Evolutionary conservation across 2,888 invertebrate species (phyloP).

Genomic region (Pachydiplax longipennis): DNA sequence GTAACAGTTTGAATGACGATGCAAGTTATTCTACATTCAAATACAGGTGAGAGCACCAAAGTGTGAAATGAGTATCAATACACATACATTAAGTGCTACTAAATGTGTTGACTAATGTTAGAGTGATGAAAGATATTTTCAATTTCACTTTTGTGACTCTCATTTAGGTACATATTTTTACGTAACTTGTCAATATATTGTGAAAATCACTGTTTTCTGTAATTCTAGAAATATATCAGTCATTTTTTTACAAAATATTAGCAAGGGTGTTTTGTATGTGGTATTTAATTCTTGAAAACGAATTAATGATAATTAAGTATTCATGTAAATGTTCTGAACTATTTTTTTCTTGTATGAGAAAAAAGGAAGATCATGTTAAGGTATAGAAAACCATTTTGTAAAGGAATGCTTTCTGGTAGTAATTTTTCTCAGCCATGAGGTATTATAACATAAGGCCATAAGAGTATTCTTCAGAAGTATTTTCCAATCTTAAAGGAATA

Average conservation of each 20-base stretch:
- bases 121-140: neutral
- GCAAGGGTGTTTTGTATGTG: neutral
- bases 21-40: too few relatives aligned
- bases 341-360: neutral
- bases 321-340: neutral
- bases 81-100: neutral
- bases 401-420: too few relatives aligned
- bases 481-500: too few relatives aligned
- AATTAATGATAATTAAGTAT: neutral
- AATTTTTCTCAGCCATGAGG: too few relatives aligned
- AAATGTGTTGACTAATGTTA: neutral
- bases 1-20: too few relatives aligned
- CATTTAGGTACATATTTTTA: neutral
- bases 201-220: neutral
- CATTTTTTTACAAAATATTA: neutral
- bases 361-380: neutral
- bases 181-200: neutral
- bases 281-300: neutral
- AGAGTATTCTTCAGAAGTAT: too few relatives aligned
- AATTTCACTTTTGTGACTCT: neutral
- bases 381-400: too few relatives aligned
- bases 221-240: neutral
- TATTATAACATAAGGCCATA: too few relatives aligned
- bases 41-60: too few relatives aligned
- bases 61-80: too few relatives aligned